Base-by-base conservation (phyloP, 1,140 invertebrate species). In the Brachionus rubens region DNA sequence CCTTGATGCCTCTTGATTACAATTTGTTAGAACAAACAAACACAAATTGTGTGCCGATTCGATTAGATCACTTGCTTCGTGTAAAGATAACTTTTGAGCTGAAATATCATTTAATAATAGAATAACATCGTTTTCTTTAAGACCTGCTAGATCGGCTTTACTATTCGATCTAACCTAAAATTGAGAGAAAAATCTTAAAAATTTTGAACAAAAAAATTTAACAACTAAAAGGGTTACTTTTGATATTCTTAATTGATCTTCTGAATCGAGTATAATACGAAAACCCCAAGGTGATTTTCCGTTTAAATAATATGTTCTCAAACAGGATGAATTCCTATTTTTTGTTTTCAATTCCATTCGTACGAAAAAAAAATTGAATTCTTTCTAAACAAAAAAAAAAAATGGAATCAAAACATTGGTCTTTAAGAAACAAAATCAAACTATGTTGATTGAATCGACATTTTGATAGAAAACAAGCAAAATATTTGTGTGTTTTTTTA, bases 111-210 rank as follows among this genome's bases (percentile, higher is more conserved):
- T 65, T 16, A 65, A 43, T 7, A 65, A 24, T 41, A 65, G 12
- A 43, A 65, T 65, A 36, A 43, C 24, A 65, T 65, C 36, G 41
- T 65, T 65, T 65, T 65, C 59, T 65, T 28, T 65, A 65, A 65
- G 59, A 65, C 59, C 59, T 24, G 59, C 59, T 6, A 65, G 21
- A 65, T 65, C 59, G 1, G 59, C 59, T 65, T 65, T 65, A 41
- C 59, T 65, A 12, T 26, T 65, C 14, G 59, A 26, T 41, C 59
- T 65, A n/a, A 65, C 59, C 59, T 65, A 24, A 65, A 65, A 24
- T 43, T 24, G 9, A 14, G 6, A 59, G 7, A 59, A 59, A 19
- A 24, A 19, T n/a, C 36, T 59, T 16, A 33, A 19, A 28, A 40
- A n/a, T n/a, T n/a, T n/a, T n/a, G n/a, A n/a, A n/a, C n/a, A 12